Base-by-base conservation (phyloP, 2,888 invertebrate species). In the Polyploca ridens region DNA sequence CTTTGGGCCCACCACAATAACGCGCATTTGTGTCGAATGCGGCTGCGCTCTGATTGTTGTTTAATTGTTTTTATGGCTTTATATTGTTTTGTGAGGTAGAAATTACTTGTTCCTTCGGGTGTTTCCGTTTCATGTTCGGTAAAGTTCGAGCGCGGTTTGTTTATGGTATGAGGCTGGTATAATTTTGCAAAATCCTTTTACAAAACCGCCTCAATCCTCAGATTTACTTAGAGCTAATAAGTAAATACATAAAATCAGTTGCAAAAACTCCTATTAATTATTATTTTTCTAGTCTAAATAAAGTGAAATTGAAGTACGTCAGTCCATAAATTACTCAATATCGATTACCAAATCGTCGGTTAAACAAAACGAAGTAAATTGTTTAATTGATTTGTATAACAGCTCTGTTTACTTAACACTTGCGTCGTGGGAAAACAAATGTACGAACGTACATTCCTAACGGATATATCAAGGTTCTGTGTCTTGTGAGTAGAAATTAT, bases 31-130 rank as follows among this genome's bases (percentile, higher is more conserved):
- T 69, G 66, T 65, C 68, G 65, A 66, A 46, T 46, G 65, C 58
- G 62, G 64, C 58, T 65, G 46, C n/a, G 19, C 19, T 74, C 72
- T 74, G 81, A 88, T 85, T 77, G 78, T 78, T 77, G 83, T 86
- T 84, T 88, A 85, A 90, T 90, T 89, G 88, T 86, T 87, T 85
- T 83, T 84, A 84, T 80, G 69, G 81, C 66, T 64, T 72, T 68
- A 61, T 54, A 54, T 54, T 54, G 54, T 54, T 54, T 54, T 54
- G 54, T 10, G 54, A 54, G 54, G 54, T 54, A 8, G 54, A 54
- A 19, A 54, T 54, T 54, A 10, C 54, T 10, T 19, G 54, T 19
- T 3, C n/a, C 10, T 54, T 54, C 19, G 49, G 49, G 54, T 16
- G 54, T 54, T 19, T 54, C 54, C 54, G 54, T 3, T 54, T 19